Conservation (phyloP, 1,140 invertebrate species). For the Ostrea denselamellosa region DNA sequence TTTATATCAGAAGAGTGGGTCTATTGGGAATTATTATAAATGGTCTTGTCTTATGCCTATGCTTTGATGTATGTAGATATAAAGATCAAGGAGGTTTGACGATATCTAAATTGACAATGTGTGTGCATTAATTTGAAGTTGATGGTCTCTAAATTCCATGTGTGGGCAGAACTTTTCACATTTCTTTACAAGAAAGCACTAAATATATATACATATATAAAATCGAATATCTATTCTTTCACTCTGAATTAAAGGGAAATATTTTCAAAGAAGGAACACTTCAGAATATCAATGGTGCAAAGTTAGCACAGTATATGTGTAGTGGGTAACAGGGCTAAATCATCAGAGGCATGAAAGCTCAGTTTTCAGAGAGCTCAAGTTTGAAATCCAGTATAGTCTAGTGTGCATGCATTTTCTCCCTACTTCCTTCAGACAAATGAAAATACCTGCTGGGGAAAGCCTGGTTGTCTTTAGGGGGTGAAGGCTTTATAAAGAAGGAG, state of each 20-base stretch:
- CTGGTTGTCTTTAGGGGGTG: no score
- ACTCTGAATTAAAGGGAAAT: background rate
- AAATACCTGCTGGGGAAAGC: no score
- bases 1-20: background rate
- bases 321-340: no score
- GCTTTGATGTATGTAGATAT: conserved; percentile 13
- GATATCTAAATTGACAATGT: conserved; percentile 12
- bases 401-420: no score
- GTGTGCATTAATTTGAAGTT: conserved; percentile 16
- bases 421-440: no score
- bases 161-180: background rate
- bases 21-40: background rate
- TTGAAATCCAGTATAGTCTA: no score
- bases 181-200: background rate
- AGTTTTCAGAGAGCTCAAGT: no score
- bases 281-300: no score
- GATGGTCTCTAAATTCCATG: background rate
- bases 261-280: background rate
- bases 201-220: background rate
- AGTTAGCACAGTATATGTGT: no score
- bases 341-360: no score
- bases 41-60: background rate
- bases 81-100: background rate
- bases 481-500: no score
- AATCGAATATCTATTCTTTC: background rate